phyloP scores from a whole-genome alignment of 2,888 invertebrate species.

The Caenorhabditis afra region DNA sequence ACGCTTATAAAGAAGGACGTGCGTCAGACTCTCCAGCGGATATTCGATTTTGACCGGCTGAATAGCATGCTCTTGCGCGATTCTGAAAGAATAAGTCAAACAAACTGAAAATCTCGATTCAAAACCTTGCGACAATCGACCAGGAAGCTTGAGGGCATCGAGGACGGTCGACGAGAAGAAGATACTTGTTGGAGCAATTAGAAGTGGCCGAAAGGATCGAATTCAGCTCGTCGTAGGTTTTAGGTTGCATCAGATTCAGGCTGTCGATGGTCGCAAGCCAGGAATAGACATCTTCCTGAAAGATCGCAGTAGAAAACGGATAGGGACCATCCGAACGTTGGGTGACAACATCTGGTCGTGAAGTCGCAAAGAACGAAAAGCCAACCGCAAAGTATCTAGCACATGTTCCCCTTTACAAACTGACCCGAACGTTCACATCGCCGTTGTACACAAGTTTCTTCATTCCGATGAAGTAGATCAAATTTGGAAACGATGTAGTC shows the following conservation, averaged over 20 bases:
- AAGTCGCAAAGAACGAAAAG: too few relatives aligned
- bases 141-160: constrained; percentile 60
- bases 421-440: constrained; percentile 51
- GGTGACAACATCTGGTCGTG: too few relatives aligned
- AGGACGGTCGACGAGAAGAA: constrained; percentile 47
- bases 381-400: background rate
- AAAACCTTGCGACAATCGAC: constrained; percentile 61
- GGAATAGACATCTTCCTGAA: constrained; percentile 45
- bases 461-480: constrained; percentile 62
- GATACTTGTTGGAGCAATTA: constrained; percentile 59
- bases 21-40: constrained; percentile 44
- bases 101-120: background rate
- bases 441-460: constrained; percentile 50
- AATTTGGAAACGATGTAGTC: constrained; percentile 39
- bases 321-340: too few relatives aligned
- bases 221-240: constrained; percentile 37
- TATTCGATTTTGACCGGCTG: constrained; percentile 46
- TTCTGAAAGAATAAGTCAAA: constrained; percentile 45
- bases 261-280: constrained; percentile 61
- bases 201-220: constrained; percentile 44
- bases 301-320: background rate
- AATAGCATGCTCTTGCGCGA: constrained; percentile 29
- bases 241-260: constrained; percentile 40
- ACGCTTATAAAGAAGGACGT: constrained; percentile 47
- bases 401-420: background rate